phyloP scores from a whole-genome alignment of 2,797 vertebrate genomes.

The Bradypodion pumilum region DNA sequence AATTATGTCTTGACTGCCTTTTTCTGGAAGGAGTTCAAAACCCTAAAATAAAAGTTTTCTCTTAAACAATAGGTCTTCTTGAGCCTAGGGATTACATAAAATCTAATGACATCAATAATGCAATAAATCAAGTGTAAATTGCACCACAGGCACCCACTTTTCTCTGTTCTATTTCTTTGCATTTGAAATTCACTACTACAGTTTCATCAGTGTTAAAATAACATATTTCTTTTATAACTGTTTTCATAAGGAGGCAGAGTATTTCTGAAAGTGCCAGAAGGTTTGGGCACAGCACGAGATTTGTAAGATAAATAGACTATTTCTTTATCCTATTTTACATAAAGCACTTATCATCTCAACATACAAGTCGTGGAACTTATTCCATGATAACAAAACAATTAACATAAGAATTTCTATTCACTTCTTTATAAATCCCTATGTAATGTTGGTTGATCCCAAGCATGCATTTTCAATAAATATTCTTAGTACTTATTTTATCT shows the following conservation, averaged over 20 bases:
- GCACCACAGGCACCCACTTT: neutral
- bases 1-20: neutral
- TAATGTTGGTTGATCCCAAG: neutral
- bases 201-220: neutral
- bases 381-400: neutral
- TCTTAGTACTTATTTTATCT: neutral
- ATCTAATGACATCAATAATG: neutral
- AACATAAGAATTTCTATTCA: too few relatives aligned
- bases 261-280: neutral
- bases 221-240: neutral
- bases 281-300: neutral
- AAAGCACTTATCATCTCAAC: too few relatives aligned
- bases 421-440: neutral
- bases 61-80: neutral
- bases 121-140: neutral
- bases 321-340: neutral
- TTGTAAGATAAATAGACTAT: neutral
- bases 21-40: neutral
- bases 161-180: neutral
- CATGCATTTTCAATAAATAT: neutral
- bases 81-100: neutral
- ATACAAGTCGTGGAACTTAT: neutral
- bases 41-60: neutral
- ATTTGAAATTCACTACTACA: neutral
- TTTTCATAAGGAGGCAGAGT: neutral